phyloP scores from a whole-genome alignment of 2,888 invertebrate species.

The Platynereis dumerilii region DNA sequence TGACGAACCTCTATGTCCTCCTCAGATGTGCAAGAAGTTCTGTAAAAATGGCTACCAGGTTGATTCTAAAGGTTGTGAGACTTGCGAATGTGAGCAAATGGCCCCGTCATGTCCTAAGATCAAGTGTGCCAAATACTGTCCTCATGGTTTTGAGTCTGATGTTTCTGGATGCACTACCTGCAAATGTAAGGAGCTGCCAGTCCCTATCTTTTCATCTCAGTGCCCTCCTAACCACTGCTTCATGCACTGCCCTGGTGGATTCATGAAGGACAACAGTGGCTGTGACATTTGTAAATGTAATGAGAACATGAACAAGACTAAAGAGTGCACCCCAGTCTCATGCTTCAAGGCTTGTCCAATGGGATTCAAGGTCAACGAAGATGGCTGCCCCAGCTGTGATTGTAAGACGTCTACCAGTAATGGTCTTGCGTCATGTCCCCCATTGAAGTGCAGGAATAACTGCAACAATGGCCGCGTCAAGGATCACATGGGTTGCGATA shows the following conservation, averaged over 20 bases:
- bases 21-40: conserved; percentile 9
- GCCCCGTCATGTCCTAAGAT: background rate
- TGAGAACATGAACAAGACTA: no score
- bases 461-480: conserved; percentile 7
- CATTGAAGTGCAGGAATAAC: background rate
- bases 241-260: background rate
- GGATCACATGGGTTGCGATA: conserved; percentile 6
- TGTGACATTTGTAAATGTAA: conserved; percentile 8
- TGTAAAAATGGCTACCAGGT: conserved; percentile 15
- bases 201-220: background rate
- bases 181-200: conserved; percentile 4
- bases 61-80: background rate
- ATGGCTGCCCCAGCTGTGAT: conserved; percentile 10
- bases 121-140: conserved; percentile 11
- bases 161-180: background rate
- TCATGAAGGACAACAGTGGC: conserved; percentile 1
- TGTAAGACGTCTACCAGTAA: background rate
- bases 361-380: no score
- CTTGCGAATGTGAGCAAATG: background rate
- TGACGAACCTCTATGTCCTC: background rate
- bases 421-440: no score
- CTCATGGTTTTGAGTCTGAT: conserved; percentile 7
- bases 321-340: no score
- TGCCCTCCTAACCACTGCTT: conserved; percentile 2
- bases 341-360: no score